A percentile compares a stretch with the other conserved stretches of the same genome.
phyloP scores from a whole-genome alignment of 1,140 invertebrate genomes.

The Lepidostoma basale region DNA sequence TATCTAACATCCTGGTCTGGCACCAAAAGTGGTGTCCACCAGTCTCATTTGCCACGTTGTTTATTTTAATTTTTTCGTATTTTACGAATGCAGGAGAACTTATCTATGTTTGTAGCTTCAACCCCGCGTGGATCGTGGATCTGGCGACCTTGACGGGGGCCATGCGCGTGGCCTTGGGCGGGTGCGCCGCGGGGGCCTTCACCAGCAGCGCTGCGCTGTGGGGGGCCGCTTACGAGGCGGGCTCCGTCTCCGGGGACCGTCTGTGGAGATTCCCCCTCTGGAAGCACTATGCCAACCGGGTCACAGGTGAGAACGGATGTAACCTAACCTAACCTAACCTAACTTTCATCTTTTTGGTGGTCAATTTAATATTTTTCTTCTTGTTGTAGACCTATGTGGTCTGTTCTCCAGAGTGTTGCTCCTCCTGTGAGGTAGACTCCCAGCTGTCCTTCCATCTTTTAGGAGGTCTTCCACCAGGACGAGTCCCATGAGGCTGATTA shows the following conservation, averaged over 20 bases:
- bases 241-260: constrained; percentile 79
- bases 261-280: constrained; percentile 90
- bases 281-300: constrained; percentile 75
- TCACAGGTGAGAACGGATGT: constrained; percentile 61
- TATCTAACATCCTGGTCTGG: too few species aligned
- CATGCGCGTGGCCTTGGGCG: constrained; percentile 76
- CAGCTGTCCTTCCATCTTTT: too few species aligned
- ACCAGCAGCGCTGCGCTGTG: constrained; percentile 71
- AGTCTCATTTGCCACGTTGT: too few species aligned
- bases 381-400: too few species aligned
- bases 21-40: too few species aligned
- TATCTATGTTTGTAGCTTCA: constrained; percentile 58
- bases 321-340: background rate
- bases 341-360: too few species aligned
- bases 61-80: too few species aligned
- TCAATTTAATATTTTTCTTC: constrained; percentile 30
- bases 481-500: too few species aligned
- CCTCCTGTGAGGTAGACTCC: too few species aligned
- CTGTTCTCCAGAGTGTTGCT: too few species aligned
- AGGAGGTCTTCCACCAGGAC: too few species aligned
- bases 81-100: background rate
- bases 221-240: constrained; percentile 68
- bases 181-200: constrained; percentile 80
- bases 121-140: constrained; percentile 73
- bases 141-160: constrained; percentile 85